Evolutionary conservation across 2,888 invertebrate species (phyloP), one percentile per base, ranked within the genome.

Genomic region (Hyalella azteca): DNA sequence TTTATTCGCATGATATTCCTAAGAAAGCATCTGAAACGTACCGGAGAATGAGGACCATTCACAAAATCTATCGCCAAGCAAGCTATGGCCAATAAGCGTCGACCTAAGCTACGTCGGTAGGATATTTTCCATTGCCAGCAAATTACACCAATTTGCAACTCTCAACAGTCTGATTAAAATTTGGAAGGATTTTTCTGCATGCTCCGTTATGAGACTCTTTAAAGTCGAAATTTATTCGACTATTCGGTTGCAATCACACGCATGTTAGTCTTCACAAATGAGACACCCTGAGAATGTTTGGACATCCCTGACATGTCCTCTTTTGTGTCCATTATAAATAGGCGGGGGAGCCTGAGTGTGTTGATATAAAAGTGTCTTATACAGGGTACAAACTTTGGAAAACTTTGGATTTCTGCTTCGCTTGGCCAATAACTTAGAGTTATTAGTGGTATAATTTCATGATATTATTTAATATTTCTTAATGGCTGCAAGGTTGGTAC

Each of bases 1-100:
- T 66, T 66, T 66, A 66, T 66, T 66, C 36, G 19, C 13, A 36
- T 36, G 66, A 66, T 66, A 66, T 36, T 66, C 66, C 66, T 36
- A 66, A 66, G 66, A 29, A 66, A 66, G 39, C 36, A n/a, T 36
- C 66, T n/a, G 32, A 36, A 19, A 19, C 36, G n/a, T 29, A 66
- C 66, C 19, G n/a, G 19, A n/a, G 36, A 66, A 36, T 66, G 66
- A 66, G 29, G 29, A 29, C 36, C 66, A 36, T 66, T 66, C 66
- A 66, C 66, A 36, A 36, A 66, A 66, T 66, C 66, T 66, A 39
- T n/a, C 66, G 19, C 19, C 26, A 54, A 26, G 26, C 54, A 54
- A 54, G 54, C 54, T 54, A 54, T 54, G 54, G 13, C 54, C 54
- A 54, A 22, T 54, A 54, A 54, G 54, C 54, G 54, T 54, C 54